A percentile compares a stretch with the other conserved stretches of the same genome.
Conservation (phyloP, 2,888 invertebrate genomes). For the Euproctis similis region DNA sequence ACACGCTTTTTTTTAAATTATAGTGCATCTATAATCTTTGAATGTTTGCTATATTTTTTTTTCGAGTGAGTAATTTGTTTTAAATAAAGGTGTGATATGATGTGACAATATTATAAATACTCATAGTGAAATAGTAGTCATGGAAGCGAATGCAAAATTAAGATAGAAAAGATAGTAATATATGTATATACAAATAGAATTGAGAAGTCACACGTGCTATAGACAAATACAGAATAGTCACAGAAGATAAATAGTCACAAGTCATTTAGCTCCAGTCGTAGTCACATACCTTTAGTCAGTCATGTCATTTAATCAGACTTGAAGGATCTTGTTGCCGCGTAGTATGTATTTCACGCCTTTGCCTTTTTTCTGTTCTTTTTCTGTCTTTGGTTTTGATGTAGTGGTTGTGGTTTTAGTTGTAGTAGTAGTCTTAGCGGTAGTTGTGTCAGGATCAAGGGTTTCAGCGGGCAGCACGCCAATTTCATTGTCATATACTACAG, state of each 20-base stretch:
- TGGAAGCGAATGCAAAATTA: no score
- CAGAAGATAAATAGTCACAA: slow-evolving; percentile 5
- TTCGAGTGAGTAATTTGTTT: no score
- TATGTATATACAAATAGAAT: no score
- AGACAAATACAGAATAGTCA: no score
- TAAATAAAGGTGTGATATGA: no score
- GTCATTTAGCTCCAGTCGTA: slow-evolving; percentile 35
- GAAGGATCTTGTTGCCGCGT: slow-evolving; percentile 67
- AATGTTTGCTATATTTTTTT: no score
- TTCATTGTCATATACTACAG: slow-evolving; percentile 58
- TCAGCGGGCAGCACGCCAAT: slow-evolving; percentile 62
- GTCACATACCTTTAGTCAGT: slow-evolving; percentile 44
- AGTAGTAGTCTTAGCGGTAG: slow-evolving; percentile 31
- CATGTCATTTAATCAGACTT: slow-evolving; percentile 61
- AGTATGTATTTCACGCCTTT: slow-evolving; percentile 64
- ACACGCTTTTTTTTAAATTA: no score
- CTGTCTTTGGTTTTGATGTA: slow-evolving; percentile 36
- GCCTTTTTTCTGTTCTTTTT: slow-evolving; percentile 39
- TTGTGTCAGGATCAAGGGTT: slow-evolving; percentile 37
- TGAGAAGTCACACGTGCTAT: no score
- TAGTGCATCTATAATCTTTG: no score
- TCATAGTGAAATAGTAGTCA: no score
- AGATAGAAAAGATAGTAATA: no score
- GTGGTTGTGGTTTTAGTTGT: slow-evolving; percentile 36
- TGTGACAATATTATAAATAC: no score